A percentile compares a stretch with the other conserved stretches of the same genome.
Evolutionary conservation across 2,888 invertebrate species (phyloP).

Genomic region (Plagodis pulveraria): DNA sequence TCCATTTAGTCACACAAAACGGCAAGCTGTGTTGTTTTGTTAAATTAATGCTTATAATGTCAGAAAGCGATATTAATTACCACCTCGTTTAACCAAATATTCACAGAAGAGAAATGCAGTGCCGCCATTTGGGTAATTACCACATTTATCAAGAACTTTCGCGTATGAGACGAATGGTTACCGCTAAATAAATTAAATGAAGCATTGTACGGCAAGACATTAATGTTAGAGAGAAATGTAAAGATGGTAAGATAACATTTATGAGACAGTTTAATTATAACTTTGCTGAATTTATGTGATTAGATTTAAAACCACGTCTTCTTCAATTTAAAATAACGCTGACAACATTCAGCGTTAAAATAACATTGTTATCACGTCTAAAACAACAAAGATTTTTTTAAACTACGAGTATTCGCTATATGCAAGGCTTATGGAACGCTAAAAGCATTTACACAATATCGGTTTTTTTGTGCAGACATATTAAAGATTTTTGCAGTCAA

Average conservation of each 20-base stretch:
- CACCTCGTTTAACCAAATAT: constrained; percentile 59
- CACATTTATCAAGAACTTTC: constrained; percentile 55
- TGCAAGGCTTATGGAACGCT: constrained; percentile 11
- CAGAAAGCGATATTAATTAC: constrained; percentile 70
- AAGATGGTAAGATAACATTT: constrained; percentile 21
- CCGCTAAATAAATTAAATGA: constrained; percentile 37
- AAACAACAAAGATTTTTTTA: constrained; percentile 20
- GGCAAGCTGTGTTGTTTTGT: constrained; percentile 70
- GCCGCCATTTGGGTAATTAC: constrained; percentile 49
- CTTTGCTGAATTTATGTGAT: constrained; percentile 19
- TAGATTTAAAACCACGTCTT: constrained; percentile 22
- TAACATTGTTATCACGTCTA: constrained; percentile 16
- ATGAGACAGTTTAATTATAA: constrained; percentile 32
- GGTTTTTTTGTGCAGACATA: too few species aligned
- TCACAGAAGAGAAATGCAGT: constrained; percentile 39
- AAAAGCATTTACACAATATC: too few species aligned
- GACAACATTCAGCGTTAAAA: constrained; percentile 10
- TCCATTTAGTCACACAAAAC: constrained; percentile 59
- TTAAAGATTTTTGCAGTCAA: too few species aligned
- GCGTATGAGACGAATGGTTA: constrained; percentile 40
- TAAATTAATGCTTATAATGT: constrained; percentile 69
- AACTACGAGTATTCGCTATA: constrained; percentile 11
- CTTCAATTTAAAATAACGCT: constrained; percentile 3
- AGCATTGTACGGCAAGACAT: constrained; percentile 21
- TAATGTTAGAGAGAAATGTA: constrained; percentile 15